A percentile compares a stretch with the other conserved stretches of the same genome.
Conservation (phyloP, 2,888 invertebrate species). For the Adineta ricciae region DNA sequence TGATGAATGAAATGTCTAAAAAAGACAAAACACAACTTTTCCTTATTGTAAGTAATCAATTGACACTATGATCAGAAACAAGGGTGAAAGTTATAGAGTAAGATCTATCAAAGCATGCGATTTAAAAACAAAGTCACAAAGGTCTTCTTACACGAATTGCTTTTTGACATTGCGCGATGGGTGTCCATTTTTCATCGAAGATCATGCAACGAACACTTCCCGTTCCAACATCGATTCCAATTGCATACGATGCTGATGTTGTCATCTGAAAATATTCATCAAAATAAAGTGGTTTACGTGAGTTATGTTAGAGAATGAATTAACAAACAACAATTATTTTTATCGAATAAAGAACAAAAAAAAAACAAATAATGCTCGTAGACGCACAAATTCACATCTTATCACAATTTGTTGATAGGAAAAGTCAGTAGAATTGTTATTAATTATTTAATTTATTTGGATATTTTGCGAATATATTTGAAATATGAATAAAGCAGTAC, state of each 20-base stretch:
- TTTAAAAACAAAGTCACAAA: too few species aligned
- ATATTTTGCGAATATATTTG: not conserved
- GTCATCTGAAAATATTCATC: not conserved
- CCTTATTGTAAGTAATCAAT: too few species aligned
- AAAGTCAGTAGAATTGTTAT: not conserved
- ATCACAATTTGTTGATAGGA: not conserved
- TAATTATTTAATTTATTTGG: not conserved
- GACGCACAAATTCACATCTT: not conserved
- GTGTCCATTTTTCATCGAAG: conserved; percentile 36
- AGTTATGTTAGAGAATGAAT: not conserved
- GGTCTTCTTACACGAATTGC: conserved; percentile 60
- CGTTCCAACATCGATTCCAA: conserved; percentile 79
- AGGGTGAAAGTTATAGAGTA: too few species aligned
- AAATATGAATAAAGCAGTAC: not conserved
- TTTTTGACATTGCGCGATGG: conserved; percentile 46
- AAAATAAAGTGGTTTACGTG: not conserved
- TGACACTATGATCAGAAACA: too few species aligned
- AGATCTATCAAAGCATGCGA: too few species aligned
- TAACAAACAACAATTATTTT: not conserved
- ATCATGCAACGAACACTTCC: conserved; percentile 77
- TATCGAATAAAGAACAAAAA: not conserved
- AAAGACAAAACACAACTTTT: too few species aligned
- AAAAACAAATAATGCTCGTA: not conserved
- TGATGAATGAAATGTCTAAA: not conserved
- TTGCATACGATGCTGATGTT: not conserved